Evolutionary conservation across 2,113 vertebrate genomes (phyloP).

Genomic region (Oceanodroma tethys): DNA sequence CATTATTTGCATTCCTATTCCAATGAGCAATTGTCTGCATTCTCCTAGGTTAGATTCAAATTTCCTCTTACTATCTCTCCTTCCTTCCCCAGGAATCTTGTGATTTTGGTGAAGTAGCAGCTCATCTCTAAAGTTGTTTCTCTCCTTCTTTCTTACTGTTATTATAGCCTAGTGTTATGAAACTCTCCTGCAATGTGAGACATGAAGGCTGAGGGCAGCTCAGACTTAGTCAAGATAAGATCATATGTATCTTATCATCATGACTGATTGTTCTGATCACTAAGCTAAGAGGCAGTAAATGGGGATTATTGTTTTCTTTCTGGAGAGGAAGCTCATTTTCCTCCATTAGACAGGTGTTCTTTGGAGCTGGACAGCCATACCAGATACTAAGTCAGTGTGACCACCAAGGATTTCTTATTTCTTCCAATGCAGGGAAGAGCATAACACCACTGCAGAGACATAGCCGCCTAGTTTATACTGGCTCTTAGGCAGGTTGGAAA

Average conservation of each 20-base stretch:
- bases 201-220: background rate
- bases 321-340: background rate
- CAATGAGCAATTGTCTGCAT: background rate
- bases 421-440: background rate
- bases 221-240: background rate
- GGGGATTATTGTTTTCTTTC: background rate
- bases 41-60: background rate
- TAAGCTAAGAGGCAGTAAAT: background rate
- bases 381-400: background rate
- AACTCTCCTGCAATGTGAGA: background rate
- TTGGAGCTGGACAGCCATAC: background rate
- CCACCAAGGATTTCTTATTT: background rate
- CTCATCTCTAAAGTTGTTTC: background rate
- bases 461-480: background rate
- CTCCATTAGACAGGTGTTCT: background rate
- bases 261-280: background rate
- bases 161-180: background rate
- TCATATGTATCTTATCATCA: background rate
- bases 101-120: background rate
- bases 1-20: background rate
- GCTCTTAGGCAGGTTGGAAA: background rate
- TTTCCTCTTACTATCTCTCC: background rate
- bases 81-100: background rate
- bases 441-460: background rate
- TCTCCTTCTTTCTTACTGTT: background rate